These are phyloP conservation scores for Atrina japonica DNA, from an alignment of 2,888 invertebrate genomes.

Conservation along the genomic window DNA sequence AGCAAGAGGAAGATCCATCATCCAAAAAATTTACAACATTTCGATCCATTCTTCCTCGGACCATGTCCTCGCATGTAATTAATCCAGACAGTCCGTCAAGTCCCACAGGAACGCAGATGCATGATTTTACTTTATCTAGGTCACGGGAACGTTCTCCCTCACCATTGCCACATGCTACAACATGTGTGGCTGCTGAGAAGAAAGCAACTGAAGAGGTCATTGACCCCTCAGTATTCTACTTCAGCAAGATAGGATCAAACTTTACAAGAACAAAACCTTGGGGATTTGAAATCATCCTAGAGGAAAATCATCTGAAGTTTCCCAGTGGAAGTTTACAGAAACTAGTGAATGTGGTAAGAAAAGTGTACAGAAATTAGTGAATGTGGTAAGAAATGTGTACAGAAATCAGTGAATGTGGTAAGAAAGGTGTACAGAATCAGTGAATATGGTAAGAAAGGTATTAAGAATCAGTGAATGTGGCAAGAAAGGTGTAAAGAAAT, in stretches of 20 bases:
- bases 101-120: conserved; percentile 41
- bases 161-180: too few species aligned
- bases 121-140: conserved; percentile 23
- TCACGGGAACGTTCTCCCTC: conserved; percentile 55
- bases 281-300: conserved; percentile 76
- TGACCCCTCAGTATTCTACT: conserved; percentile 92
- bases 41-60: conserved; percentile 94
- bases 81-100: conserved; percentile 58
- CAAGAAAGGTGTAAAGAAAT: too few species aligned
- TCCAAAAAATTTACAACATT: conserved; percentile 81
- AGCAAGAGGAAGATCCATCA: conserved; percentile 69
- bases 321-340: conserved; percentile 76
- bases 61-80: conserved; percentile 85
- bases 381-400: too few species aligned
- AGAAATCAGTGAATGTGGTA: too few species aligned
- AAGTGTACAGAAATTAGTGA: too few species aligned
- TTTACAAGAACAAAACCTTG: conserved; percentile 83
- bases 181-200: conserved; percentile 30
- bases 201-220: conserved; percentile 45
- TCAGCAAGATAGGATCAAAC: conserved; percentile 94
- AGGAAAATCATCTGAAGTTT: conserved; percentile 75
- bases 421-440: too few species aligned
- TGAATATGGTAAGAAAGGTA: too few species aligned
- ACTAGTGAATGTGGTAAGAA: conserved; percentile 77
- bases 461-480: too few species aligned